Base-by-base conservation (phyloP, 2,797 vertebrate species). In the Microchirus variegatus region DNA sequence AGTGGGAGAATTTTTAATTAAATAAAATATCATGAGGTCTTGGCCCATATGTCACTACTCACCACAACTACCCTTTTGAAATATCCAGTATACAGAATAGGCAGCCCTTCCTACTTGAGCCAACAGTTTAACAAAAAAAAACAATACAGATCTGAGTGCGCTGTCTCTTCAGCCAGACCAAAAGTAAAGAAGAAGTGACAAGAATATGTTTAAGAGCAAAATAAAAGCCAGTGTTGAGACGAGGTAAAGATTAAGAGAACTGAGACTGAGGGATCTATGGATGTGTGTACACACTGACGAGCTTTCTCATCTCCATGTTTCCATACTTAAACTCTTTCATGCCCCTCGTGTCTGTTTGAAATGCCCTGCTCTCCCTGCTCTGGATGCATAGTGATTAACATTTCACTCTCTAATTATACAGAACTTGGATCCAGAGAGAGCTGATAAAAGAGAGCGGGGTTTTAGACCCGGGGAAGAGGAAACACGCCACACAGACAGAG, bases 361-460 rank as follows among this genome's bases (percentile, higher is more conserved):
- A 77, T 64, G 70, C 46, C 53, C 26, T 17, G 62, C 65, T 77
- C 80, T 61, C 45, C 31, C 67, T 69, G 63, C 65, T 77, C 66
- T 51, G 75, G 84, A 72, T 72, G 67, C 59, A 75, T 45, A 53
- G 80, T 78, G 79, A 90, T 87, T 89, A 81, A 85, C 83, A 79
- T 75, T 84, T 80, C 62, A 75, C 53, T 53, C 65, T 65, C 64
- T 86, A 88, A 89, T 89, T 90, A 90, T 80, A 79, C 81, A 78
- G 67, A 86, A 55, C 51, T 22, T 0, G 50, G 75, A 73, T 85
- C 82, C 83, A 61, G 61, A 53, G 86, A 82, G 88, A 83, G 79
- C 75, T 86, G 84, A 85, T 90, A 89, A 87, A 86, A 85, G 18
- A 56, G 63, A 84, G 78, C 78, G 74, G 41, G 70, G 70, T 49